Evolutionary conservation across 2,113 vertebrate genomes (phyloP).

Genomic region (Colaptes auratus): DNA sequence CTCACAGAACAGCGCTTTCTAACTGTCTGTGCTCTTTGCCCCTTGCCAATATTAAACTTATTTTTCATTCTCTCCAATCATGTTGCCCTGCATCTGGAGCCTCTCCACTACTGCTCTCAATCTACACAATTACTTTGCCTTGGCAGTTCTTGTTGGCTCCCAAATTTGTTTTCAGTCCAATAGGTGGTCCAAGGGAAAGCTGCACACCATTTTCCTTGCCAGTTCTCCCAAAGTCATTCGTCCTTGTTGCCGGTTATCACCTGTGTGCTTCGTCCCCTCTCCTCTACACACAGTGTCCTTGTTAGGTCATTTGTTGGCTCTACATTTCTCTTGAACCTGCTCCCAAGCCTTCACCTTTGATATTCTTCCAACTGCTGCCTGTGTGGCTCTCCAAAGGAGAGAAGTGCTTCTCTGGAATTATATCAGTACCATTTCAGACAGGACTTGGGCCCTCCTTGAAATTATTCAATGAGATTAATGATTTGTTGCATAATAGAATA

Average conservation of each 20-base stretch:
- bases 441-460: neutral
- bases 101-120: constrained; percentile 3
- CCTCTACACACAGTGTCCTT: neutral
- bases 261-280: neutral
- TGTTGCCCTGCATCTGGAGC: neutral
- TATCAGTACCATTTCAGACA: neutral
- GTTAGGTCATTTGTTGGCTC: neutral
- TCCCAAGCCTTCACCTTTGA: neutral
- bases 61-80: constrained; percentile 14
- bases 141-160: constrained; percentile 42
- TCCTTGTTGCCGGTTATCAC: neutral
- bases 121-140: constrained; percentile 46
- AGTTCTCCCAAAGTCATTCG: neutral
- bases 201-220: neutral
- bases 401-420: neutral
- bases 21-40: neutral
- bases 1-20: neutral
- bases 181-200: neutral
- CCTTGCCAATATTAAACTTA: neutral
- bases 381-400: neutral
- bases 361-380: neutral
- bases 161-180: neutral
- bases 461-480: neutral
- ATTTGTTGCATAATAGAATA: constrained; percentile 23
- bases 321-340: neutral